Percentiles rank a stretch among this genome's conserved stretches.
These are phyloP conservation scores for Rotaria socialis DNA, from an alignment of 2,888 invertebrate species.

Conservation along the genomic window DNA sequence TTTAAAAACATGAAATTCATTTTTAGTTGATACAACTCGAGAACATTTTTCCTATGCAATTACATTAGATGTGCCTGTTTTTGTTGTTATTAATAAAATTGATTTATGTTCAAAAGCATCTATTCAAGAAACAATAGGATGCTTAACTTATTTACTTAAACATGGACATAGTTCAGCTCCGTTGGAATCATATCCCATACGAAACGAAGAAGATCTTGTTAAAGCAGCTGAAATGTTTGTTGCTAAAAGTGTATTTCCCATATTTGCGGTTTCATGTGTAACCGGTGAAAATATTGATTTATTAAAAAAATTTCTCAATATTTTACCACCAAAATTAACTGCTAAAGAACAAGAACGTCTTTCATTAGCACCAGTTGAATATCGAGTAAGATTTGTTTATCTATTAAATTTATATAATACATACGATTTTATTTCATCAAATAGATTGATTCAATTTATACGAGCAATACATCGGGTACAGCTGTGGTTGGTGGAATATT, in stretches of 20 bases:
- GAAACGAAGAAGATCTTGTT: constrained; percentile 36
- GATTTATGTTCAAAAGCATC: constrained; percentile 69
- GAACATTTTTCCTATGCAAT: constrained; percentile 78
- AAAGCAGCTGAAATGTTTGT: constrained; percentile 38
- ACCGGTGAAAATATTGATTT: constrained; percentile 62
- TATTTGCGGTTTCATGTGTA: constrained; percentile 45
- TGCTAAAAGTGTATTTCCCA: constrained; percentile 39
- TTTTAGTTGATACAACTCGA: constrained; percentile 66
- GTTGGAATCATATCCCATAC: not conserved
- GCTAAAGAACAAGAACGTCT: not conserved
- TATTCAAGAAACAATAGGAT: constrained; percentile 60
- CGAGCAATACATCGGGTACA: constrained; percentile 65
- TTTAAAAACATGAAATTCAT: not conserved
- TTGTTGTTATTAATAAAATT: constrained; percentile 88
- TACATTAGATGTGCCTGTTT: constrained; percentile 71
- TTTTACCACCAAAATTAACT: constrained; percentile 65
- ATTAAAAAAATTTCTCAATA: constrained; percentile 78
- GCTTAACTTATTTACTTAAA: constrained; percentile 37
- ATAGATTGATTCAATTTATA: constrained; percentile 44
- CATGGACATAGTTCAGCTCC: constrained; percentile 12
- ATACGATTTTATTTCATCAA: not conserved
- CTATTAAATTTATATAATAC: not conserved
- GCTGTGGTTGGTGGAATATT: constrained; percentile 71
- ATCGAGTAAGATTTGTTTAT: not conserved
- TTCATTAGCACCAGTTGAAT: not conserved